These are phyloP conservation scores for Neria commutata DNA, from an alignment of 2,888 invertebrate species.

Conservation along the genomic window DNA sequence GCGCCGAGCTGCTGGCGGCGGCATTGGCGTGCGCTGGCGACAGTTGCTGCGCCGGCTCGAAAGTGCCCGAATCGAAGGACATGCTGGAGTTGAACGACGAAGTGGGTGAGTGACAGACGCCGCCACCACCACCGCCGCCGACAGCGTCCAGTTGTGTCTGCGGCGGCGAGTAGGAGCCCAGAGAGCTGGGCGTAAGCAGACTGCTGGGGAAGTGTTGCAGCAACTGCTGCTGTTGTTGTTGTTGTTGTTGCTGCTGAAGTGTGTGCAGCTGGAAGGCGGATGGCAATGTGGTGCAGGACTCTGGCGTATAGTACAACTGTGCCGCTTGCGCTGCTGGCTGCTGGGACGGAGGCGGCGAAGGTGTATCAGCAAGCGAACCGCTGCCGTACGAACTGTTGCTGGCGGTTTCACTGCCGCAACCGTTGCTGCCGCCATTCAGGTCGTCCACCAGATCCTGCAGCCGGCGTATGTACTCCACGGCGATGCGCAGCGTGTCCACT, in stretches of 20 bases:
- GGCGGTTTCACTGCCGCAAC: conserved; percentile 43
- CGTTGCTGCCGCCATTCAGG: conserved; percentile 41
- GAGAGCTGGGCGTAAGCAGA: conserved; percentile 45
- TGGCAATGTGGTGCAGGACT: conserved; percentile 24
- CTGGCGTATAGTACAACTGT: conserved; percentile 31
- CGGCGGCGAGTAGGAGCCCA: conserved; percentile 38
- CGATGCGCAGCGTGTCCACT: conserved; percentile 86
- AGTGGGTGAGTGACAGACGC: conserved; percentile 50
- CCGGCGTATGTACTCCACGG: conserved; percentile 88
- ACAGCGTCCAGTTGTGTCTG: conserved; percentile 35
- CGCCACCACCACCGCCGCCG: not conserved
- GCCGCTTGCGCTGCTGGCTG: conserved; percentile 7
- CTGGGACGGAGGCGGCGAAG: conserved; percentile 13
- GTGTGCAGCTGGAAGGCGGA: conserved; percentile 9
- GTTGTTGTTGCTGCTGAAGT: conserved; percentile 21
- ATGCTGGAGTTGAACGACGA: conserved; percentile 55
- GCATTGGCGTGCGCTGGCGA: conserved; percentile 22
- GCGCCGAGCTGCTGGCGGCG: conserved; percentile 19
- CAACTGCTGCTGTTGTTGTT: conserved; percentile 42
- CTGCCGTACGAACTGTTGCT: conserved; percentile 26
- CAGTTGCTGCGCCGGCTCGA: conserved; percentile 45
- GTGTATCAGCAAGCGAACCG: not conserved
- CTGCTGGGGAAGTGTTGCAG: conserved; percentile 43
- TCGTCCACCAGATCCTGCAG: conserved; percentile 74
- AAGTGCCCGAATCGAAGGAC: conserved; percentile 57